Base-by-base conservation (phyloP, 2,797 vertebrate species). In the Lophura swinhoii region DNA sequence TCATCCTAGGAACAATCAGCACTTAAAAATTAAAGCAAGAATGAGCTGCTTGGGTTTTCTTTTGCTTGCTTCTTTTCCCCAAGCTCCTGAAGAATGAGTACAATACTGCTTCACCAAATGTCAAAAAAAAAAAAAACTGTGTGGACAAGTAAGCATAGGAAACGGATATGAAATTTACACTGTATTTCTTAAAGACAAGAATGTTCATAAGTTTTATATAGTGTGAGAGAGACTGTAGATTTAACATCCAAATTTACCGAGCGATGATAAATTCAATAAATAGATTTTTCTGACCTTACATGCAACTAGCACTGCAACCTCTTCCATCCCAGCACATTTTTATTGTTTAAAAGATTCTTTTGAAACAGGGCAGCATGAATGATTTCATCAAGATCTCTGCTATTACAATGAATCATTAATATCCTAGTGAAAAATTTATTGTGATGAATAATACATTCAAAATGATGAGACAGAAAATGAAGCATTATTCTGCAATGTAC, bases 371-470 rank as follows among this genome's bases (percentile, higher is more conserved):
- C 5, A 14, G 78, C 77, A 67, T 20, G 15, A 95, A 88, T 94
- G 60, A 95, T 76, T 95, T 96, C 95, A 88, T 95, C 91, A 94
- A 62, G 88, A 97, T 95, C 93, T 95, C 89, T 95, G 92, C 93
- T 97, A 97, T 96, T 95, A 91, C 69, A 95, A 97, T 97, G 95
- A 97, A 98, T 97, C 90, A 97, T 98, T 98, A 96, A 98, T 97
- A 96, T 55, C 84, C 46, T 79, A 91, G 93, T 97, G 73, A 94
- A 97, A 97, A 96, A 96, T 96, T 97, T 90, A 98, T 97, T 86
- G 60, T 67, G 87, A 95, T 97, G 96, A 97, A 97, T 97, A 97
- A 97, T 96, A 84, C 63, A 90, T 96, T 96, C 80, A 77, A 94
- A 96, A 96, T 91, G 94, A 97, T 94, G 94, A 97, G 70, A 92